phyloP scores from a whole-genome alignment of 1,140 invertebrate species.

The Nylanderia fulva region DNA sequence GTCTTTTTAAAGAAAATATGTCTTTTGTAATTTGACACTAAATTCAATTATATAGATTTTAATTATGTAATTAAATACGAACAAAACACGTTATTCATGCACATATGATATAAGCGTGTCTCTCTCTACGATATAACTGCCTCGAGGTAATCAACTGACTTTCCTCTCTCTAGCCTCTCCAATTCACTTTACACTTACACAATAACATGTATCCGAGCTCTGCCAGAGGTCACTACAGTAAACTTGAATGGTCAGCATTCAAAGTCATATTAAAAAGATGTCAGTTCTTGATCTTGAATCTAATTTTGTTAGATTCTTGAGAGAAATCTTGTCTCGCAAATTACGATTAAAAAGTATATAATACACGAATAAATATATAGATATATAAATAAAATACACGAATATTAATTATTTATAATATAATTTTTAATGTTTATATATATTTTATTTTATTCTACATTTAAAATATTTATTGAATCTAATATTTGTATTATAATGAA shows the following conservation, averaged over 20 bases:
- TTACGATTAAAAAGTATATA: not conserved
- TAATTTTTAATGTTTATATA: not conserved
- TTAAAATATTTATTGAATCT: conserved; percentile 14
- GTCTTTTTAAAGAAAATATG: not conserved
- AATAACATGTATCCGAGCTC: conserved; percentile 50
- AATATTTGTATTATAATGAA: not conserved
- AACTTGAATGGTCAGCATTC: not conserved
- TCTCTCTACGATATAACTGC: conserved; percentile 35
- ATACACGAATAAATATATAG: not conserved
- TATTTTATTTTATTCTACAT: not conserved
- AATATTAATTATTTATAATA: not conserved
- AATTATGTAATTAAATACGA: too few species aligned
- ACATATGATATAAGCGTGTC: conserved; percentile 62
- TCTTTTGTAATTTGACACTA: not conserved
- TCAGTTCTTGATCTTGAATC: conserved; percentile 52
- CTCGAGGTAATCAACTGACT: conserved; percentile 60
- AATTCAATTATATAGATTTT: not conserved
- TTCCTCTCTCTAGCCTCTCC: conserved; percentile 68
- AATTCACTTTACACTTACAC: conserved; percentile 38
- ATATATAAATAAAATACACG: not conserved
- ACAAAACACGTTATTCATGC: not conserved
- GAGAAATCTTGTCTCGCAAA: not conserved
- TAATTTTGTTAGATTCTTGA: conserved; percentile 18
- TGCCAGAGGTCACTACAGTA: conserved; percentile 47
- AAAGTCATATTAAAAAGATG: conserved; percentile 42